Percentiles rank a stretch among this genome's conserved stretches.
Conservation (phyloP, 2,113 vertebrate species). For the Furnarius figulus region DNA sequence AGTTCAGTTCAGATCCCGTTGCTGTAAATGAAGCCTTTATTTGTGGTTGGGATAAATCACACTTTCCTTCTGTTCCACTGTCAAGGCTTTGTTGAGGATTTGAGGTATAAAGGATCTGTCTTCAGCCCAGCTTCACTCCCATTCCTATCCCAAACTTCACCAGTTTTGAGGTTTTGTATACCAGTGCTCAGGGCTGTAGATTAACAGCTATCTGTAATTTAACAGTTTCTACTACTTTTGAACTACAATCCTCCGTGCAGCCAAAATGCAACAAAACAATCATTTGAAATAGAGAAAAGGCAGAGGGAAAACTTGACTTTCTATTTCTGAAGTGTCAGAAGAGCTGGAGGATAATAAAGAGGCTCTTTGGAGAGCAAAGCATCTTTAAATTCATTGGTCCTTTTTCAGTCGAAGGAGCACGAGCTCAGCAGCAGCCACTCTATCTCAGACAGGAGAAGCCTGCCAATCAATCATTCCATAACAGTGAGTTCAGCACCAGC, state of each 20-base stretch:
- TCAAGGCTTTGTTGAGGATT: neutral
- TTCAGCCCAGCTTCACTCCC: neutral
- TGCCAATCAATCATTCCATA: neutral
- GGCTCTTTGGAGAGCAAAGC: neutral
- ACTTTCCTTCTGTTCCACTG: neutral
- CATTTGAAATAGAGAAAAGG: neutral
- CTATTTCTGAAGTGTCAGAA: neutral
- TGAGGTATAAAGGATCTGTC: neutral
- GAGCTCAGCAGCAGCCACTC: neutral
- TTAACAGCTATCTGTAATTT: neutral
- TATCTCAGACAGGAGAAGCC: neutral
- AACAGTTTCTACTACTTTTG: neutral
- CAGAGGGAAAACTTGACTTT: neutral
- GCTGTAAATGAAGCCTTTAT: neutral
- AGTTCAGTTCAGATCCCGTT: neutral
- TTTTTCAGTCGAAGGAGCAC: neutral
- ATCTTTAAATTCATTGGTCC: neutral
- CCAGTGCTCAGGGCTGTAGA: neutral
- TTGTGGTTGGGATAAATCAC: neutral
- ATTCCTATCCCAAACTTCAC: neutral
- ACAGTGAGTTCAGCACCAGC: neutral
- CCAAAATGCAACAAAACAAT: neutral
- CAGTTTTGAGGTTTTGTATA: neutral
- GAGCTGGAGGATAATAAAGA: neutral
- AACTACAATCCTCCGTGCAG: neutral